A percentile compares a stretch with the other conserved stretches of the same genome.
These are phyloP conservation scores for Silvanus unidentatus DNA, from an alignment of 2,888 invertebrate species.

Conservation along the genomic window DNA sequence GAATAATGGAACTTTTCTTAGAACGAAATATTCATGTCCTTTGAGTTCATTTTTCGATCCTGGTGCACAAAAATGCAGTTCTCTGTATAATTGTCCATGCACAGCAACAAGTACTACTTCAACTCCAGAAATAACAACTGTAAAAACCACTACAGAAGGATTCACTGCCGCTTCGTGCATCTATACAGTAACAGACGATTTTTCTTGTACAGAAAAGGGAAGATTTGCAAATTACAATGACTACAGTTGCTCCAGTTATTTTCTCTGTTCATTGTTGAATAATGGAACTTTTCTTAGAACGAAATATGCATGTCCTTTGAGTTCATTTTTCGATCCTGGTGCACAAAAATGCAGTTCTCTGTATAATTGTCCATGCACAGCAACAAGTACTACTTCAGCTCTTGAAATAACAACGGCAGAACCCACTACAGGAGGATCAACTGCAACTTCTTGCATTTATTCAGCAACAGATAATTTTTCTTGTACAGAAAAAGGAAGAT, in stretches of 20 bases:
- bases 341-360: constrained; percentile 42
- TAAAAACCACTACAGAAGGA: background rate
- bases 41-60: constrained; percentile 47
- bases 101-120: background rate
- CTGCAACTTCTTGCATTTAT: constrained; percentile 5
- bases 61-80: constrained; percentile 41
- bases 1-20: constrained; percentile 3
- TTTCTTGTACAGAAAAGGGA: constrained; percentile 5
- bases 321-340: constrained; percentile 46
- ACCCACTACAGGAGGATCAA: constrained; percentile 1
- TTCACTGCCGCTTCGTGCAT: constrained; percentile 1
- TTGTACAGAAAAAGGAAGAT: constrained; percentile 5
- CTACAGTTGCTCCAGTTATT: constrained; percentile 2
- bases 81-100: constrained; percentile 41
- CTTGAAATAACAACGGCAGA: background rate
- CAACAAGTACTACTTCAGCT: background rate
- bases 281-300: constrained; percentile 26
- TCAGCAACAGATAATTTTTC: constrained; percentile 12
- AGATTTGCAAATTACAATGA: constrained; percentile 2
- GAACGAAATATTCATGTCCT: constrained; percentile 47
- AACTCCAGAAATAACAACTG: constrained; percentile 2
- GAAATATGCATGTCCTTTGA: constrained; percentile 45
- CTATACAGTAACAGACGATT: constrained; percentile 12
- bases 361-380: constrained; percentile 39
- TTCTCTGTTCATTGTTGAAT: constrained; percentile 5